Evolutionary conservation across 2,888 invertebrate genomes (phyloP), one percentile per base, ranked within the genome.

Genomic region (Luffia ferchaultella): DNA sequence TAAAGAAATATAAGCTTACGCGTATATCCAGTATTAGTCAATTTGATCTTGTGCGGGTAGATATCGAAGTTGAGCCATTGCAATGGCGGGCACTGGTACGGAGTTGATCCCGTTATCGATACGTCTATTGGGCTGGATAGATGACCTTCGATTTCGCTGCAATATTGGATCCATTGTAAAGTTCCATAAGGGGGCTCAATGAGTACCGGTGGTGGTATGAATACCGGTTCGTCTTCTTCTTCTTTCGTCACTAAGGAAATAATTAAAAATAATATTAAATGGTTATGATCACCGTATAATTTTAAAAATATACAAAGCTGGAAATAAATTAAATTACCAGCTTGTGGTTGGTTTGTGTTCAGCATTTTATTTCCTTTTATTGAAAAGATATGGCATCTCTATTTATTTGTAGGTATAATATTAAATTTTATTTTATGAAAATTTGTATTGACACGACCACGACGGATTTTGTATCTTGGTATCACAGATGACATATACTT

Each of bases 1-100:
- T n/a, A n/a, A n/a, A n/a, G n/a, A n/a, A n/a, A n/a, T n/a, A n/a
- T n/a, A 30, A 12, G 60, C 69, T 72, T 62, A 90, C 90, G 71
- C 43, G 89, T 89, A 53, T 85, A 85, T 50, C 90, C 90, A n/a
- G 88, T 89, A 57, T 90, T 91, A 0, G 87, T 87, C 16, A 90
- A 53, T 64, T 89, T 90, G 54, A 89, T 69, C 65, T 88, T 89
- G 58, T 87, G 87, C 0, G 90, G 89, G 45, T 69, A 72, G 1
- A 85, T 64, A 30, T 89, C 85, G 53, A 87, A 86, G 62, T 89
- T 86, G 53, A 72, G 73, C 87, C 88, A 89, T 43, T 71, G 64
- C 12, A 90, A 68, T 47, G 77, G 72, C 1, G 86, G 84, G 41
- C 88, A 74, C 1, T 1, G 40, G 54, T 74, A 80, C 2, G 50